Evolutionary conservation across 2,888 invertebrate genomes (phyloP), one percentile per base, ranked within the genome.

Genomic region (Odontomyia ornata): DNA sequence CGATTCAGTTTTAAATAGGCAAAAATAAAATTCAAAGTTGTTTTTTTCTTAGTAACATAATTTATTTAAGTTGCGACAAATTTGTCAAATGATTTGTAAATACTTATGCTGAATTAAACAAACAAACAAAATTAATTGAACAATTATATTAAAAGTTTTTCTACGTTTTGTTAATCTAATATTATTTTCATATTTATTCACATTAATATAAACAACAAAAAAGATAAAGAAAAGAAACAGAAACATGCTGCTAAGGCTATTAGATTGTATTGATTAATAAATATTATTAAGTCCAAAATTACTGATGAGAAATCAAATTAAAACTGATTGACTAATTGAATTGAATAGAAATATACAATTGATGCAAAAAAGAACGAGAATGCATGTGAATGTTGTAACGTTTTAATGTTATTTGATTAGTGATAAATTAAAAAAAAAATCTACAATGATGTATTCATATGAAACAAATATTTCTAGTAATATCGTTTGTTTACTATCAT

Each of bases 151-250:
- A n/a, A n/a, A 52, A 52, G 15, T 52, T 52, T 52, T 52, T 52
- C 36, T 64, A 64, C 30, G 64, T 65, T 69, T 69, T 69, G 69
- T 69, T 69, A 47, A 46, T 46, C 18, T 69, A 69, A 47, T 46
- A 69, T 69, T 69, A 69, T 69, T 46, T 36, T 65, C 57, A 69
- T 69, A 69, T 69, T 69, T 69, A 69, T 69, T 69, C 69, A 69
- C 28, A 69, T 69, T 21, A 69, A 25, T 69, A 60, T 60, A n/a
- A n/a, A 36, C 52, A 52, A 52, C 3, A 3, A 18, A 52, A 52
- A 3, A 52, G 4, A 52, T 52, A 9, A n/a, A 52, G 4, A 52
- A 62, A 62, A 62, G 7, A 13, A 21, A 18, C 57, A 57, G 21
- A 57, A 18, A 57, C 23, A 25, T 62, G 62, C 62, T 27, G 28